Conservation (phyloP, 2,113 vertebrate species). For the Mandrillus leucophaeus region DNA sequence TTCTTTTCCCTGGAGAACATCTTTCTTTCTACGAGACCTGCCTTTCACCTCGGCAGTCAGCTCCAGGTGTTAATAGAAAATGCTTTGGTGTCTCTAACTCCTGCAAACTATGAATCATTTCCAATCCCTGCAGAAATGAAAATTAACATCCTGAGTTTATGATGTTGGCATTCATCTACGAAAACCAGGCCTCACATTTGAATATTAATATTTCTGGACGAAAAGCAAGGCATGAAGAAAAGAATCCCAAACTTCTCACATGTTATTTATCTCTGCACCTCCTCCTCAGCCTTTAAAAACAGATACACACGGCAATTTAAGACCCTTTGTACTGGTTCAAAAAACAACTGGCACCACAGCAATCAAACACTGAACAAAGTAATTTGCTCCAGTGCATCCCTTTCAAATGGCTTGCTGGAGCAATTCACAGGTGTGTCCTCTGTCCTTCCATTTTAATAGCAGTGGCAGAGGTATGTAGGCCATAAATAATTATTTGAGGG, state of each 20-base stretch:
- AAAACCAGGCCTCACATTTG: slow-evolving; percentile 31
- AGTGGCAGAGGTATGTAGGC: slow-evolving; percentile 9
- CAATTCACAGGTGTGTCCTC: slow-evolving; percentile 68
- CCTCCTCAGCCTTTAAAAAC: slow-evolving; percentile 40
- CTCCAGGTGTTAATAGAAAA: slow-evolving; percentile 75
- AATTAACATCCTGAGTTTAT: slow-evolving; percentile 70
- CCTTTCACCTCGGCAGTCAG: slow-evolving; percentile 68
- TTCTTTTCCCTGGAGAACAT: slow-evolving; percentile 47
- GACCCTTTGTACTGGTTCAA: slow-evolving; percentile 60
- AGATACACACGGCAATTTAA: not conserved
- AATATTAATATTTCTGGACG: slow-evolving; percentile 49
- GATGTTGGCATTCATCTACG: slow-evolving; percentile 40
- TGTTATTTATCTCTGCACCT: not conserved
- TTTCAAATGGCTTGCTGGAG: slow-evolving; percentile 63
- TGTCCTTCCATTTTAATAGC: slow-evolving; percentile 59
- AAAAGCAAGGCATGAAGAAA: slow-evolving; percentile 25
- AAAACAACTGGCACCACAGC: slow-evolving; percentile 63
- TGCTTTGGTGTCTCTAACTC: slow-evolving; percentile 58
- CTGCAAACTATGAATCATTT: slow-evolving; percentile 50
- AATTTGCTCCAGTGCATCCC: slow-evolving; percentile 77
- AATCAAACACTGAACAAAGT: slow-evolving; percentile 71
- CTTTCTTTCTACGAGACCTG: slow-evolving; percentile 50
- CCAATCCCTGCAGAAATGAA: slow-evolving; percentile 51
- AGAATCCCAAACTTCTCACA: slow-evolving; percentile 5
- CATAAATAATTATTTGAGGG: slow-evolving; percentile 64